A percentile compares a stretch with the other conserved stretches of the same genome.
Conservation (phyloP, 2,113 vertebrate genomes). For the Apteryx owenii region DNA sequence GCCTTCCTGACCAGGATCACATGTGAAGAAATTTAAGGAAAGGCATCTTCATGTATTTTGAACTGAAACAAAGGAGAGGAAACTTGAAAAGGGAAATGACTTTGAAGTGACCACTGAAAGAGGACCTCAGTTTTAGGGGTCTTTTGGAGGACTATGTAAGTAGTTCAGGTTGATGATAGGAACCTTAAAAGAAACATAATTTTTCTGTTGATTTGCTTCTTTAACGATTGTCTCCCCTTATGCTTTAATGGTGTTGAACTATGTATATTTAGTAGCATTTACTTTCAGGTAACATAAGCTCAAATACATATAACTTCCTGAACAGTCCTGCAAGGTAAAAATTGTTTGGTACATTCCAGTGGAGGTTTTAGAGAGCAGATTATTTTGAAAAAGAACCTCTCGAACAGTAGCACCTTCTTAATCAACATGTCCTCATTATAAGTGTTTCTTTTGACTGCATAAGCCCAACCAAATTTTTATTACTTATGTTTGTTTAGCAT, state of each 20-base stretch:
- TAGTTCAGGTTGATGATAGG: neutral
- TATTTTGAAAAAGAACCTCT: slow-evolving; percentile 3
- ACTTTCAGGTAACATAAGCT: neutral
- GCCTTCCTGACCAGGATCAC: neutral
- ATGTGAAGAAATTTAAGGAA: neutral
- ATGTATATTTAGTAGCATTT: neutral
- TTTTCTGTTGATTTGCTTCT: neutral
- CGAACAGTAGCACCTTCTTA: neutral
- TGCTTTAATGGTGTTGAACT: neutral
- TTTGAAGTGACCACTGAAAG: neutral
- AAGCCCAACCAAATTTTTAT: neutral
- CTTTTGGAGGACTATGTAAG: neutral
- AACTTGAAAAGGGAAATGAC: neutral
- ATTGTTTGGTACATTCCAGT: neutral
- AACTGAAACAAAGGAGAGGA: neutral
- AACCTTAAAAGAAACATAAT: neutral
- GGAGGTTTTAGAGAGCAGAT: neutral
- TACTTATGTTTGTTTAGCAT: slow-evolving; percentile 37
- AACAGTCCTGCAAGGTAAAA: neutral
- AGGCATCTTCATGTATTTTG: neutral
- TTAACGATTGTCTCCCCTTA: neutral
- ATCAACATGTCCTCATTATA: neutral
- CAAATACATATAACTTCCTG: neutral
- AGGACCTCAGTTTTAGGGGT: neutral
- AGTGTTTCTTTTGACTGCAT: slow-evolving; percentile 36